A percentile compares a stretch with the other conserved stretches of the same genome.
phyloP scores from a whole-genome alignment of 2,888 invertebrate genomes.

The Tridacna crocea region DNA sequence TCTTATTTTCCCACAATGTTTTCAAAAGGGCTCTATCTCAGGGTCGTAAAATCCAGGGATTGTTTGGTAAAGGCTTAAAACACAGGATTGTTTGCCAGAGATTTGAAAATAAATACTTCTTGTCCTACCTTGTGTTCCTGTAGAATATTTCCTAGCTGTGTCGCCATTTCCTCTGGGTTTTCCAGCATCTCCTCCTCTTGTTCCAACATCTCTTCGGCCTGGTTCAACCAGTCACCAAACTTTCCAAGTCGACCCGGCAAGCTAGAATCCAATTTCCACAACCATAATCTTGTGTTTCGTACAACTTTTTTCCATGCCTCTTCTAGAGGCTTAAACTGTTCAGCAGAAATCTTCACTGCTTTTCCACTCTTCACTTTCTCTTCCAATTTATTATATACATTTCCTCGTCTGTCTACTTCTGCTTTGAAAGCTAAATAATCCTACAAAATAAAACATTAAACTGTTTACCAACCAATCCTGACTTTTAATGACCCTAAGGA shows the following conservation, averaged over 20 bases:
- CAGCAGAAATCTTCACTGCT: constrained; percentile 91
- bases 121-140: constrained; percentile 89
- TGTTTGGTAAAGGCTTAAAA: too few species aligned
- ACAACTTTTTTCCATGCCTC: constrained; percentile 93
- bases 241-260: constrained; percentile 94
- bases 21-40: too few species aligned
- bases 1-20: too few species aligned
- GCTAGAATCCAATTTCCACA: constrained; percentile 93
- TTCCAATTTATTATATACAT: constrained; percentile 91
- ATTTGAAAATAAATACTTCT: too few species aligned
- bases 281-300: constrained; percentile 87
- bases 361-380: constrained; percentile 92
- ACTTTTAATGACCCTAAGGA: too few species aligned
- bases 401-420: constrained; percentile 90
- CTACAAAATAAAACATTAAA: constrained; percentile 77
- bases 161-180: constrained; percentile 88
- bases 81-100: too few species aligned
- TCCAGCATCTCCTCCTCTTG: constrained; percentile 86
- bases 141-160: constrained; percentile 74
- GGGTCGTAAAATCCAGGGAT: too few species aligned
- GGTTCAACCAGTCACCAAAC: constrained; percentile 95
- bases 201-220: constrained; percentile 86
- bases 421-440: constrained; percentile 92
- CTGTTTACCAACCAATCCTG: too few species aligned
- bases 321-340: constrained; percentile 94